phyloP scores from a whole-genome alignment of 2,797 vertebrate genomes.

The Propithecus deckenii region DNA sequence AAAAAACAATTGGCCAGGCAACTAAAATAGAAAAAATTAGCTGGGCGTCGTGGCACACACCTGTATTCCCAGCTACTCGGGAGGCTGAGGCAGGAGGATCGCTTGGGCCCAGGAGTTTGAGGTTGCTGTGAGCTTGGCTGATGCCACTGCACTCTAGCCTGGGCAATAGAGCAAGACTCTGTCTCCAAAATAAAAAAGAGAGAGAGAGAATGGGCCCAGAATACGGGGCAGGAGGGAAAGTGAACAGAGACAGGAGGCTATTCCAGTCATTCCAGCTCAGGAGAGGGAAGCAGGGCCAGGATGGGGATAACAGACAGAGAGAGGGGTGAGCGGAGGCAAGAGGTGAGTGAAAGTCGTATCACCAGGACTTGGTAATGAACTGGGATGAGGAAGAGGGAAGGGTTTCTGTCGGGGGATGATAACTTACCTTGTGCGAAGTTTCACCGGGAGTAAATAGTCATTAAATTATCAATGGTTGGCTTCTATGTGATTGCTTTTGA shows the following conservation, averaged over 20 bases:
- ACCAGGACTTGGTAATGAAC: not conserved
- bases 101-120: too few species aligned
- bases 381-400: not conserved
- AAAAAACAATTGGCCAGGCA: too few species aligned
- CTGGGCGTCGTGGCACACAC: fast-evolving
- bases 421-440: not conserved
- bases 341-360: not conserved
- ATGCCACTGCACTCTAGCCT: too few species aligned
- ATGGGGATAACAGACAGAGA: too few species aligned
- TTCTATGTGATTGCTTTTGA: not conserved
- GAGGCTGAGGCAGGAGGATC: too few species aligned
- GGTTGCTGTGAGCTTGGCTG: too few species aligned
- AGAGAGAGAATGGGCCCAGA: too few species aligned
- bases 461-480: too few species aligned
- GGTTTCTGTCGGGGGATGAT: fast-evolving
- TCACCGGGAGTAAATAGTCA: not conserved
- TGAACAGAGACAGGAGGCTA: not conserved
- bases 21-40: too few species aligned
- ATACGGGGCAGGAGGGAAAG: not conserved
- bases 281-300: not conserved
- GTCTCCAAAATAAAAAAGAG: too few species aligned
- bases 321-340: not conserved
- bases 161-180: too few species aligned
- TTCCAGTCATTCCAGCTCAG: not conserved
- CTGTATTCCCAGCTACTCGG: too few species aligned